A percentile compares a stretch with the other conserved stretches of the same genome.
These are phyloP conservation scores for Tor tambroides DNA, from an alignment of 2,113 vertebrate genomes.

Conservation along the genomic window DNA sequence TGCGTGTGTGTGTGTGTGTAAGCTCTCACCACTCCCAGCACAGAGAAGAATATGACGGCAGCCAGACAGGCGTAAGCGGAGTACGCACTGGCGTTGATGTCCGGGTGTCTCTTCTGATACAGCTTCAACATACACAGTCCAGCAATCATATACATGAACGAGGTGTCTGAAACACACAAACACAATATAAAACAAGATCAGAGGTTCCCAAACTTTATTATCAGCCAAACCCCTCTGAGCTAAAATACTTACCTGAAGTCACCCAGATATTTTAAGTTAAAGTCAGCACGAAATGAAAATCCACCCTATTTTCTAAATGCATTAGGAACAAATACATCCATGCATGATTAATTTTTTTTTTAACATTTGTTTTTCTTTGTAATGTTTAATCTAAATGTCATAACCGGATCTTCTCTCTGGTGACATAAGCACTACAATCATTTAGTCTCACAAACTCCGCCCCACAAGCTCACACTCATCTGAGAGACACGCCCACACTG, in stretches of 20 bases:
- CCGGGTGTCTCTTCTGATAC: conserved; percentile 96
- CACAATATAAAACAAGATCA: conserved; percentile 19
- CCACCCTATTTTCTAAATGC: not conserved
- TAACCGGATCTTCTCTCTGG: too few species aligned
- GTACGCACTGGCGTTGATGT: conserved; percentile 97
- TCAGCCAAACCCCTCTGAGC: not conserved
- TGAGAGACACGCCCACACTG: too few species aligned
- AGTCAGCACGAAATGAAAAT: not conserved
- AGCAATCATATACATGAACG: conserved; percentile 99
- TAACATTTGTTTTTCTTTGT: too few species aligned
- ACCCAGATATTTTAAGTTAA: not conserved
- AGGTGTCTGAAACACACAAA: conserved; percentile 81
- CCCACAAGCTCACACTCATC: too few species aligned
- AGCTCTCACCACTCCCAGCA: conserved; percentile 90
- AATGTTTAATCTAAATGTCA: too few species aligned
- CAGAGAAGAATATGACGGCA: conserved; percentile 94
- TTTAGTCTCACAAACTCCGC: too few species aligned
- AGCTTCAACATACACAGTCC: conserved; percentile 97
- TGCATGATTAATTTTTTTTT: too few species aligned
- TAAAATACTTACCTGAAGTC: not conserved
- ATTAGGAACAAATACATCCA: too few species aligned
- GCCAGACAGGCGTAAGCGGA: conserved; percentile 95
- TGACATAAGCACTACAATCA: too few species aligned
- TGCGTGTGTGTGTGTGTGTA: not conserved
- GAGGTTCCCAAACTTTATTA: not conserved